These are phyloP conservation scores for Rhyacophila evoluta DNA, from an alignment of 2,888 invertebrate species.

Conservation along the genomic window DNA sequence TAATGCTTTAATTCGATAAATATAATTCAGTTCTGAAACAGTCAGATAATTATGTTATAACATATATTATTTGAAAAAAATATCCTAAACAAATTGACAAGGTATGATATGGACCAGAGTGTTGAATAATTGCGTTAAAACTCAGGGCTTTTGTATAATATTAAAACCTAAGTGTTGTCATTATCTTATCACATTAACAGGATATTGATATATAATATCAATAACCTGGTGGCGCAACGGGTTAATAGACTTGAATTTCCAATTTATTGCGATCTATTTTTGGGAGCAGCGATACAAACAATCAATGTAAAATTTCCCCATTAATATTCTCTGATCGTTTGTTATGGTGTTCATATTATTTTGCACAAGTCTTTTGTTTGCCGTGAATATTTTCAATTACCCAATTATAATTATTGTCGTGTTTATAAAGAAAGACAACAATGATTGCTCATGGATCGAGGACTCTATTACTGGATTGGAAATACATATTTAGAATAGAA, in stretches of 20 bases:
- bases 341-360: constrained; percentile 5
- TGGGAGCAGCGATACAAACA: constrained; percentile 17
- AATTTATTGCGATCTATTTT: constrained; percentile 44
- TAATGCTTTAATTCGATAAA: no score
- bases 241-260: constrained; percentile 34
- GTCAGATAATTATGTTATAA: no score
- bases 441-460: background rate
- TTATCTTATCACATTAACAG: no score
- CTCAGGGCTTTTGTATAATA: no score
- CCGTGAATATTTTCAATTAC: background rate
- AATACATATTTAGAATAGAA: no score
- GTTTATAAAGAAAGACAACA: background rate
- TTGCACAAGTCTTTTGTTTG: background rate
- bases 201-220: no score
- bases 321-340: background rate
- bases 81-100: no score
- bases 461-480: background rate
- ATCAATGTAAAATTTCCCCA: background rate
- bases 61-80: no score
- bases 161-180: no score
- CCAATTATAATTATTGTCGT: constrained; percentile 2
- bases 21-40: no score
- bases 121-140: no score
- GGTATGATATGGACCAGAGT: no score
- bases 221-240: background rate